Conservation (phyloP, 1,140 invertebrate species). For the Anadara kagoshimensis region DNA sequence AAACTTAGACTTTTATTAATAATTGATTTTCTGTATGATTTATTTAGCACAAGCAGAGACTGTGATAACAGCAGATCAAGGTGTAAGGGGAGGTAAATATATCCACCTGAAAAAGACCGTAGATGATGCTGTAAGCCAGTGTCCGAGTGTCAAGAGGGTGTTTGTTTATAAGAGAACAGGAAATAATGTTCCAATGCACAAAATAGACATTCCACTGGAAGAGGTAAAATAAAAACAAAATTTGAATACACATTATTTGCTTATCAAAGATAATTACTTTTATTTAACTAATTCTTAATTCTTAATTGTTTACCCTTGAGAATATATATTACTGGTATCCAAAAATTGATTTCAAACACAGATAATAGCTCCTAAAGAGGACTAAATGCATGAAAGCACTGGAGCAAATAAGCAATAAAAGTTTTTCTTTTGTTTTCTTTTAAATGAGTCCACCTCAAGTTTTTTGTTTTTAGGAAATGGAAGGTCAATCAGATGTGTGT, state of each 20-base stretch:
- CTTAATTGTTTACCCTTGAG: no score
- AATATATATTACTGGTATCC: no score
- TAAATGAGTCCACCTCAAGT: not conserved
- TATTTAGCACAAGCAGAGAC: slow-evolving; percentile 73
- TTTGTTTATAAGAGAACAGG: slow-evolving; percentile 74
- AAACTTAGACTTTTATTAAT: no score
- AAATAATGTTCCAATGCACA: slow-evolving; percentile 64
- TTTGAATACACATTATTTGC: not conserved
- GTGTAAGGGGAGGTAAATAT: slow-evolving; percentile 74
- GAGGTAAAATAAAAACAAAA: slow-evolving; percentile 52
- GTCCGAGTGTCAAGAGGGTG: slow-evolving; percentile 73
- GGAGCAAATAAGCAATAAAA: no score
- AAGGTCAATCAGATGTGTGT: slow-evolving; percentile 59
- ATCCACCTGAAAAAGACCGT: slow-evolving; percentile 76
- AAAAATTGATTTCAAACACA: no score
- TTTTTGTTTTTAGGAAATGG: slow-evolving; percentile 49
- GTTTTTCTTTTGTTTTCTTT: no score
- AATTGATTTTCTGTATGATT: no score
- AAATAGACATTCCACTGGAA: slow-evolving; percentile 67
- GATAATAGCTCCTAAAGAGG: no score
- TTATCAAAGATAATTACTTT: not conserved
- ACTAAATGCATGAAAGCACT: not conserved
- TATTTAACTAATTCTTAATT: no score
- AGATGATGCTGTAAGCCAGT: slow-evolving; percentile 74
- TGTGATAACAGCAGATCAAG: slow-evolving; percentile 76